Evolutionary conservation across 1,140 invertebrate species (phyloP).

Genomic region (Pogonus chalceus): DNA sequence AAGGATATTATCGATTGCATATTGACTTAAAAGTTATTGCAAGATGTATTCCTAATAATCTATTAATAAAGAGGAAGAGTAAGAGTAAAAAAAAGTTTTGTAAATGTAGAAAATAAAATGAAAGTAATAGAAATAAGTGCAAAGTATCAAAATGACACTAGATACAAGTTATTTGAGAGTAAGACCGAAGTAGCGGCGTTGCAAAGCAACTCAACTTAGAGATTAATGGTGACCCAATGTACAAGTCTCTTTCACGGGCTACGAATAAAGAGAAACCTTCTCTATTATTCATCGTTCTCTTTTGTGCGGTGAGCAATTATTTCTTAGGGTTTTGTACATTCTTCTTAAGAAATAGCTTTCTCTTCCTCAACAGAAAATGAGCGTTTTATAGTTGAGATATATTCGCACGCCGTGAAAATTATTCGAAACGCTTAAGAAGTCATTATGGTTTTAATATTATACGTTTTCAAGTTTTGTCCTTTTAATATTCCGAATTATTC

Average conservation of each 20-base stretch:
- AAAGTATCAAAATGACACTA: no score
- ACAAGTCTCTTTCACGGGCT: neutral
- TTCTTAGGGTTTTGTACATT: slow-evolving; percentile 3
- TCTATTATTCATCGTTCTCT: slow-evolving; percentile 5
- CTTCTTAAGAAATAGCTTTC: neutral
- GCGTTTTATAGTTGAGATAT: neutral
- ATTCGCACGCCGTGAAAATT: neutral
- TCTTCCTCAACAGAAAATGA: neutral
- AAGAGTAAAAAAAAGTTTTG: no score
- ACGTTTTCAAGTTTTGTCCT: slow-evolving; percentile 2
- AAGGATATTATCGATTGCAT: no score
- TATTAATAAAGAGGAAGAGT: no score
- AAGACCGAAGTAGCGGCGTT: no score
- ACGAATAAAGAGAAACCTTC: slow-evolving; percentile 1
- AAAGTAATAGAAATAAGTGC: no score
- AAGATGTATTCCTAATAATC: no score
- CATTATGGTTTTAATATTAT: neutral
- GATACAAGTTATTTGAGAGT: no score
- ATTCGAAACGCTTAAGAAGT: slow-evolving; percentile 6
- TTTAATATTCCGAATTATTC: slow-evolving; percentile 1
- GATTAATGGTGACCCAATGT: neutral
- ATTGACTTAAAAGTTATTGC: no score
- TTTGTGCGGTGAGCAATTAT: slow-evolving; percentile 5
- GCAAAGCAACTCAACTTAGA: no score
- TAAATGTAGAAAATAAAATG: no score